A percentile compares a stretch with the other conserved stretches of the same genome.
Conservation (phyloP, 2,888 invertebrate genomes). For the Ectemnius cavifrons region DNA sequence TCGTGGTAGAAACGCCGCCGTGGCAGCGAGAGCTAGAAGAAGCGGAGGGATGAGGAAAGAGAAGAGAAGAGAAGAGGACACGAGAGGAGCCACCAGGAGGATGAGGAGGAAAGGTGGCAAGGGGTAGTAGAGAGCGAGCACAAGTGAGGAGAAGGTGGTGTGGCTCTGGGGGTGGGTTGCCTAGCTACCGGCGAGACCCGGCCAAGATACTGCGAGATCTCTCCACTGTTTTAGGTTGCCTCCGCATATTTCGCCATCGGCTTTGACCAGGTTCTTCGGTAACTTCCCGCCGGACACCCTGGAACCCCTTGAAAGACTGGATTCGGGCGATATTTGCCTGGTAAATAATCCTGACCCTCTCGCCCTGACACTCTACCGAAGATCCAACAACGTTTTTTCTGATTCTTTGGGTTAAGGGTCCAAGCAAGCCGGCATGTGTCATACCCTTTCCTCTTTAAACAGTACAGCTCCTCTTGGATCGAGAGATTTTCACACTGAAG, state of each 20-base stretch:
- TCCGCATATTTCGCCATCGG: constrained; percentile 56
- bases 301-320: neutral
- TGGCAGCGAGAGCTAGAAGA: constrained; percentile 18
- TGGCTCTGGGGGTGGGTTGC: constrained; percentile 71
- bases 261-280: constrained; percentile 53
- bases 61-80: constrained; percentile 48
- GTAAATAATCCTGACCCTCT: neutral
- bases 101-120: constrained; percentile 7
- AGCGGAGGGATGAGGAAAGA: constrained; percentile 43
- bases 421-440: neutral
- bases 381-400: neutral
- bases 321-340: neutral
- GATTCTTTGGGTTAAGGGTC: constrained; percentile 1
- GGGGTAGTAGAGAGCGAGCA: constrained; percentile 33
- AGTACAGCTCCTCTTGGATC: neutral
- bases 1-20: constrained; percentile 43
- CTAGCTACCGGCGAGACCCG: constrained; percentile 78
- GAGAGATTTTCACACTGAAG: neutral
- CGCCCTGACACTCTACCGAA: neutral
- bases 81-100: constrained; percentile 53
- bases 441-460: no score
- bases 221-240: constrained; percentile 60
- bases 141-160: constrained; percentile 60
- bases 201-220: constrained; percentile 77
- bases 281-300: constrained; percentile 19